These are phyloP conservation scores for Streblospio benedicti DNA, from an alignment of 1,140 invertebrate species.

Conservation along the genomic window DNA sequence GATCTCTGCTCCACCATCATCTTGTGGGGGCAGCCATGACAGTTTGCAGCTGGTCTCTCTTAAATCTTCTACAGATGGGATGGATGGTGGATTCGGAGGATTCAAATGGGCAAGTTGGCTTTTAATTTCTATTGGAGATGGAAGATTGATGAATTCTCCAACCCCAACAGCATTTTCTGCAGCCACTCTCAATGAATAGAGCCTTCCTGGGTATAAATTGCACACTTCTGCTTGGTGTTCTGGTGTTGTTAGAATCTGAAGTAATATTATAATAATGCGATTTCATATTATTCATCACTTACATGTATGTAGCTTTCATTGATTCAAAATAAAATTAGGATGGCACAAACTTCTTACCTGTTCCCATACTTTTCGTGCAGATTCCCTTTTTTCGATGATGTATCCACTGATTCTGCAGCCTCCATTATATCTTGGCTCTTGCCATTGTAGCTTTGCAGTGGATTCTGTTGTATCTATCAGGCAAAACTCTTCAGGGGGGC, in stretches of 20 bases:
- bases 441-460: conserved; percentile 83
- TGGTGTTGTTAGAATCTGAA: conserved; percentile 87
- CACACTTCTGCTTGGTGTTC: conserved; percentile 72
- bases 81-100: conserved; percentile 76
- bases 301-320: conserved; percentile 83
- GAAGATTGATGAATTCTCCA: conserved; percentile 57
- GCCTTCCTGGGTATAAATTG: conserved; percentile 70
- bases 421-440: conserved; percentile 69
- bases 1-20: conserved; percentile 78
- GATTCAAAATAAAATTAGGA: conserved; percentile 31
- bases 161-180: conserved; percentile 75
- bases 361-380: conserved; percentile 78
- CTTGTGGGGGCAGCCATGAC: conserved; percentile 77
- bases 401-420: conserved; percentile 70
- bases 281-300: too few relatives aligned
- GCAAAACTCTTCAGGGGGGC: conserved; percentile 69
- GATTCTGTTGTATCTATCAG: conserved; percentile 83
- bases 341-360: conserved; percentile 3
- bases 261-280: too few relatives aligned
- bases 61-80: conserved; percentile 78
- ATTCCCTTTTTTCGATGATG: conserved; percentile 87
- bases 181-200: conserved; percentile 71
- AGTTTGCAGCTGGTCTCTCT: conserved; percentile 83
- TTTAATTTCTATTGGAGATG: conserved; percentile 39
- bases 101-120: conserved; percentile 54